These are phyloP conservation scores for Tor tambroides DNA, from an alignment of 2,113 vertebrate genomes.

Conservation along the genomic window DNA sequence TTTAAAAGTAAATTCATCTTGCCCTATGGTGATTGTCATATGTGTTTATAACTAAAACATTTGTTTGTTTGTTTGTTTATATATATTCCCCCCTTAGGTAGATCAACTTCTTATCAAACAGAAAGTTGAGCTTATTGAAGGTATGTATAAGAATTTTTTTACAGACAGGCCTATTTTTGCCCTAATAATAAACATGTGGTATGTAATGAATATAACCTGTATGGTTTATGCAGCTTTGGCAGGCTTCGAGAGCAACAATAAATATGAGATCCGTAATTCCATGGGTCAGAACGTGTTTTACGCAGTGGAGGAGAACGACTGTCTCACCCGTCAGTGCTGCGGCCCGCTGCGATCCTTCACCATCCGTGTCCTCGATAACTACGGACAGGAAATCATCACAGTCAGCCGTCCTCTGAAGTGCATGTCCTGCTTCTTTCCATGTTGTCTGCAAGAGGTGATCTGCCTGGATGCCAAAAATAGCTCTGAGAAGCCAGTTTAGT, in stretches of 20 bases:
- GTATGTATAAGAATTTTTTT: conserved; percentile 69
- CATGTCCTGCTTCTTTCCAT: conserved; percentile 82
- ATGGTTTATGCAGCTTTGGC: conserved; percentile 74
- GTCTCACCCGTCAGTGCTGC: conserved; percentile 82
- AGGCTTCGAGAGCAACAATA: conserved; percentile 90
- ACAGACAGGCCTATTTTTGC: neutral
- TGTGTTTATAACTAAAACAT: too few species aligned
- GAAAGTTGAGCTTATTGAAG: conserved; percentile 93
- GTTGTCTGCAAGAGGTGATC: conserved; percentile 90
- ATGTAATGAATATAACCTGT: neutral
- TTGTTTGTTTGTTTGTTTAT: too few species aligned
- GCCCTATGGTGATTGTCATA: too few species aligned
- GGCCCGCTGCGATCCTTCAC: conserved; percentile 83
- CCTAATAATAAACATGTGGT: neutral
- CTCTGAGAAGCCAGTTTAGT: neutral
- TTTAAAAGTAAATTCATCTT: too few species aligned
- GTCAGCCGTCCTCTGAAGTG: conserved; percentile 84
- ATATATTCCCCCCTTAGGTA: too few species aligned
- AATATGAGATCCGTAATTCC: conserved; percentile 87
- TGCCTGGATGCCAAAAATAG: neutral
- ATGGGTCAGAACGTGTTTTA: conserved; percentile 90
- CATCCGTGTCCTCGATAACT: conserved; percentile 83
- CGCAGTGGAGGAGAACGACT: conserved; percentile 88
- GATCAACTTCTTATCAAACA: conserved; percentile 96
- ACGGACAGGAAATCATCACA: conserved; percentile 82